phyloP scores from a whole-genome alignment of 2,888 invertebrate species.

The Cerastis rubricosa region DNA sequence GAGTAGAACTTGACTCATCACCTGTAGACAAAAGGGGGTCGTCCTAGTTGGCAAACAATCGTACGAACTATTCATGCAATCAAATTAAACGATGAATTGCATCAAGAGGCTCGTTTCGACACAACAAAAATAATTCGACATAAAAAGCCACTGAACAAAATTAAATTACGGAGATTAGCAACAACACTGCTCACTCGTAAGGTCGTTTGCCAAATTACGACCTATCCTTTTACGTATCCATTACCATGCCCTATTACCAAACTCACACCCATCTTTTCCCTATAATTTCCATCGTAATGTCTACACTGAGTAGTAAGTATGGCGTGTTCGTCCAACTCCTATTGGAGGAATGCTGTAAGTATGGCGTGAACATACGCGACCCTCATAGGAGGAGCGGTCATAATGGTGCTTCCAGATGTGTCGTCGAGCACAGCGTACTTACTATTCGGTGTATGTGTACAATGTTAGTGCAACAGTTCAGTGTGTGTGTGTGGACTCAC shows the following conservation, averaged over 20 bases:
- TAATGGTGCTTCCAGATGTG: constrained; percentile 13
- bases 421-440: constrained; percentile 23
- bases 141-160: constrained; percentile 16
- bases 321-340: constrained; percentile 20
- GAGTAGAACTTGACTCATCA: constrained; percentile 32
- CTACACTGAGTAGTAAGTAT: constrained; percentile 49
- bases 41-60: constrained; percentile 47
- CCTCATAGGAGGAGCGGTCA: constrained; percentile 8
- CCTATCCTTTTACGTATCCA: constrained; percentile 7
- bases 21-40: constrained; percentile 31
- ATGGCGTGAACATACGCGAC: constrained; percentile 20
- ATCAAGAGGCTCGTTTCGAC: constrained; percentile 12
- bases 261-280: constrained; percentile 48
- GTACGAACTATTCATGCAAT: constrained; percentile 37
- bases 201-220: constrained; percentile 29
- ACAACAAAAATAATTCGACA: constrained; percentile 22
- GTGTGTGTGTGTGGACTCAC: constrained; percentile 90
- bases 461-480: constrained; percentile 51
- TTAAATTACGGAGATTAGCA: constrained; percentile 36
- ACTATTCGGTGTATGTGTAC: constrained; percentile 42
- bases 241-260: constrained; percentile 59
- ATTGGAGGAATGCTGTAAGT: constrained; percentile 20
- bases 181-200: constrained; percentile 7
- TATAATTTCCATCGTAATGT: constrained; percentile 48
- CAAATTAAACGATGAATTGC: constrained; percentile 29